Evolutionary conservation across 2,113 vertebrate species (phyloP), one percentile per base, ranked within the genome.

Genomic region (Bujurquina vittata): DNA sequence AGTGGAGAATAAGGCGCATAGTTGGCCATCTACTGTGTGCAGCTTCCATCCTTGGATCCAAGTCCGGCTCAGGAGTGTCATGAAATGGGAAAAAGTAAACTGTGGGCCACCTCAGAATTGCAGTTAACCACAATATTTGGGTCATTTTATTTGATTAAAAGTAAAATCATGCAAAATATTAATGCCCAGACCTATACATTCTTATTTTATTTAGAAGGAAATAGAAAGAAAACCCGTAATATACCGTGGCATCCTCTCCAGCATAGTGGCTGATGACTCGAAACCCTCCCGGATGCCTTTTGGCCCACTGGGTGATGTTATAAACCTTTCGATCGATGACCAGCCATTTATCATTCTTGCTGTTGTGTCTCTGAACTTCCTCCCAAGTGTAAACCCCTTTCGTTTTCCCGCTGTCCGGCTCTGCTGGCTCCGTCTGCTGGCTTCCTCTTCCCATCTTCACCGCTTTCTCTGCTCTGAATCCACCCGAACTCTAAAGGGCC

Each of bases 281-380:
- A 1, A 89, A 89, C 7, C 98, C 98, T 54, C 97, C 98, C 0
- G 97, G 98, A 82, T 99, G 98, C 20, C 96, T 95, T 54, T 94
- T 93, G 2, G 94, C 96, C 98, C 98, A 99, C 40, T 95, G 88
- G 67, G 92, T 97, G 95, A 98, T 92, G 87, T 99, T 96, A 83
- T 99, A 99, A 59, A 98, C 97, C 88, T 98, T 98, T n/a, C 97
- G 94, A 55, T 99, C 95, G 31, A 99, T 95, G 87, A 99, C 98
- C 91, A 99, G 91, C 98, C 98, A 99, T 92, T 96, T 96, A 94
- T 99, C 98, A 9, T 91, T 96, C 35, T 84, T 94, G 92, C 90
- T 94, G 93, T 91, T 91, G 95, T 99, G 98, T 82, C 91, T 95
- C 93, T 97, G 97, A 91, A 99, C 96, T 93, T 99, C 97, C 55